Base-by-base conservation (phyloP, 2,888 invertebrate species). In the Drosophila anomelani region DNA sequence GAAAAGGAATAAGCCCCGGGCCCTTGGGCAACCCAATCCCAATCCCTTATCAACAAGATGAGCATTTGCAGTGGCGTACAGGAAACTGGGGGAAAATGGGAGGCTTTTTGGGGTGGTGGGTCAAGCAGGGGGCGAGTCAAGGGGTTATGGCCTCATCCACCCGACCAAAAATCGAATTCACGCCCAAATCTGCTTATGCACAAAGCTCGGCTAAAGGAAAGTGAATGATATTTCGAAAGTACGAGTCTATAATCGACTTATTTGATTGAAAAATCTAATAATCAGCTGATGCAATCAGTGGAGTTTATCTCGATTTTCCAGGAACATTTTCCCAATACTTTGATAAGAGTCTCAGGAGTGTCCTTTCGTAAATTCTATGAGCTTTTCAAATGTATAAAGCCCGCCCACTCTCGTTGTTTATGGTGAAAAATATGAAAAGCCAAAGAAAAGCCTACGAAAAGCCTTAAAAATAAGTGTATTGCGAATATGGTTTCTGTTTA, bases 41-140 rank as follows among this genome's bases (percentile, higher is more conserved):
- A 62, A 60, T 75, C 72, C 71, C 71, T 53, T 64, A 76, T 64
- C 76, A 76, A 71, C 76, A 76, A 63, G 56, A 63, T 54, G 56
- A 68, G 29, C 68, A 74, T 72, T 72, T 72, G 53, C 58, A 66
- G 2, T 1, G 0, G 26, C 44, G 38, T 43, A 44, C 75, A 68
- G 58, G 59, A 57, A 75, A 26, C 49, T 43, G n/a, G n/a, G 29
- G 32, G 46, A 29, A 43, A 4, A 20, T 20, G n/a, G 43, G 41
- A n/a, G 44, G 57, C 6, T n/a, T n/a, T 5, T 5, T 29, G 26
- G 44, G 12, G 2, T n/a, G 26, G 15, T 36, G n/a, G 39, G 51
- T 23, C 34, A 51, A 36, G 2, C 12, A 26, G 51, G 34, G 55
- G 41, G 26, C 10, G 32, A 38, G 51, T 17, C 17, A 72, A 63